These are phyloP conservation scores for Potamilus streckersoni DNA, from an alignment of 1,140 invertebrate genomes.

Conservation along the genomic window DNA sequence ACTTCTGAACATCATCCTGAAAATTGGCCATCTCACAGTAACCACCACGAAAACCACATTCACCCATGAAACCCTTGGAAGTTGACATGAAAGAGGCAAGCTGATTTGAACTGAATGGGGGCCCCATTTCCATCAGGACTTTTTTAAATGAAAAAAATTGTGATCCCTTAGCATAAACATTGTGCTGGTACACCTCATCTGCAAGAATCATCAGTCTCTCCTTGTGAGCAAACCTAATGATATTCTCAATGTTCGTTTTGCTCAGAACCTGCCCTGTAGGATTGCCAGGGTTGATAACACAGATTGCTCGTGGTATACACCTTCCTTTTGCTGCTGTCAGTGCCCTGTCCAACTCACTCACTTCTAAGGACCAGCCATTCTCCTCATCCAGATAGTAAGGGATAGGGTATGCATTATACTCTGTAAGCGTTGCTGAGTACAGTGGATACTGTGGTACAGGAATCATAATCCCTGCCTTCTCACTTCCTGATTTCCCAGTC, in stretches of 20 bases:
- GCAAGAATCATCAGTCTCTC: slow-evolving; percentile 90
- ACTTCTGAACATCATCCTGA: slow-evolving; percentile 79
- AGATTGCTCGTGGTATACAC: slow-evolving; percentile 86
- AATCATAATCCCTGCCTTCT: slow-evolving; percentile 86
- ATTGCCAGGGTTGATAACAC: slow-evolving; percentile 99
- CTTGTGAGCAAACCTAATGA: slow-evolving; percentile 93
- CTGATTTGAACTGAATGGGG: slow-evolving; percentile 85
- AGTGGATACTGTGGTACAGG: slow-evolving; percentile 99
- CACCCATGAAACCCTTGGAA: slow-evolving; percentile 88
- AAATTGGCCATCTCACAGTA: slow-evolving; percentile 93
- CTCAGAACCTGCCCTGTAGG: slow-evolving; percentile 92
- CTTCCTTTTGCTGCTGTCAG: slow-evolving; percentile 76
- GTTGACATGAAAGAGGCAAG: slow-evolving; percentile 96
- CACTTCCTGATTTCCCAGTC: slow-evolving; percentile 72
- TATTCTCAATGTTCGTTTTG: slow-evolving; percentile 86
- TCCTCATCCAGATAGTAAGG: slow-evolving; percentile 95
- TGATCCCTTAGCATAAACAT: slow-evolving; percentile 89
- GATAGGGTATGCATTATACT: slow-evolving; percentile 71
- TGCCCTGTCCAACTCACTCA: slow-evolving; percentile 85
- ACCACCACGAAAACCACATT: slow-evolving; percentile 95
- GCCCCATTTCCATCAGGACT: slow-evolving; percentile 88
- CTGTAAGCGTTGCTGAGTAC: slow-evolving; percentile 90
- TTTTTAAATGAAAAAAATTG: slow-evolving; percentile 97
- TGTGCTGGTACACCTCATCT: slow-evolving; percentile 95
- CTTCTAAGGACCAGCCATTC: slow-evolving; percentile 87